Percentiles rank a stretch among this genome's conserved stretches.
Conservation (phyloP, 2,797 vertebrate species). For the Mormyrops boulengeri region DNA sequence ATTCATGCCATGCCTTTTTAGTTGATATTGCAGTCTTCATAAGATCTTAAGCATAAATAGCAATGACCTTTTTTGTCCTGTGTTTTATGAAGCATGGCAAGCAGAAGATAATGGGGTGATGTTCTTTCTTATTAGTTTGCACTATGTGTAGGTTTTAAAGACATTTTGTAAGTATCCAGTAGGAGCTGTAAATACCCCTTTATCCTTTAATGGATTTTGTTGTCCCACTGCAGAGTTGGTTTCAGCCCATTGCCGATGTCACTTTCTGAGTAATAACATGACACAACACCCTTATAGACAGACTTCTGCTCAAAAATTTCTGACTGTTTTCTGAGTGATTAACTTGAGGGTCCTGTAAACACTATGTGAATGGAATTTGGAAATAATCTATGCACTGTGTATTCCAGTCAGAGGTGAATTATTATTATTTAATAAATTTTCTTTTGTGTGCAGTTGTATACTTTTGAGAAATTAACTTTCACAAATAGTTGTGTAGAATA, state of each 20-base stretch:
- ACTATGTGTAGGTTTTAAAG: conserved; percentile 49
- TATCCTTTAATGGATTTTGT: conserved; percentile 25
- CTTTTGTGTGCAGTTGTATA: conserved; percentile 40
- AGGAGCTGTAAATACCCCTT: conserved; percentile 31
- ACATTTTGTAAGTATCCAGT: conserved; percentile 43
- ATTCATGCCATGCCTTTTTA: conserved; percentile 58
- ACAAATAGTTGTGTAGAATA: conserved; percentile 44
- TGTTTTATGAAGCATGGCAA: conserved; percentile 9
- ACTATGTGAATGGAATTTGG: conserved; percentile 51
- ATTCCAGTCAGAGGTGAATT: not conserved
- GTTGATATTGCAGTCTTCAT: conserved; percentile 34
- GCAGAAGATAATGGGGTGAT: conserved; percentile 9
- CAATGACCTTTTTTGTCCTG: conserved; percentile 4
- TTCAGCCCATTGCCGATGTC: conserved; percentile 30
- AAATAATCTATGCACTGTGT: conserved; percentile 63
- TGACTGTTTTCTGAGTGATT: conserved; percentile 4
- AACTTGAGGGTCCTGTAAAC: conserved; percentile 42
- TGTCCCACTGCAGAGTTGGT: conserved; percentile 7
- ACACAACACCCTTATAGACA: conserved; percentile 33
- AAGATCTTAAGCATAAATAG: conserved; percentile 38
- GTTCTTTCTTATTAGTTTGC: conserved; percentile 49
- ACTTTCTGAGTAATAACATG: conserved; percentile 1
- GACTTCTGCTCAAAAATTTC: conserved; percentile 33
- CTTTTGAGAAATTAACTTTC: conserved; percentile 32
- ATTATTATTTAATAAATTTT: conserved; percentile 39